Percentiles rank a stretch among this genome's conserved stretches.
Conservation (phyloP, 2,797 vertebrate genomes). For the Manis javanica region DNA sequence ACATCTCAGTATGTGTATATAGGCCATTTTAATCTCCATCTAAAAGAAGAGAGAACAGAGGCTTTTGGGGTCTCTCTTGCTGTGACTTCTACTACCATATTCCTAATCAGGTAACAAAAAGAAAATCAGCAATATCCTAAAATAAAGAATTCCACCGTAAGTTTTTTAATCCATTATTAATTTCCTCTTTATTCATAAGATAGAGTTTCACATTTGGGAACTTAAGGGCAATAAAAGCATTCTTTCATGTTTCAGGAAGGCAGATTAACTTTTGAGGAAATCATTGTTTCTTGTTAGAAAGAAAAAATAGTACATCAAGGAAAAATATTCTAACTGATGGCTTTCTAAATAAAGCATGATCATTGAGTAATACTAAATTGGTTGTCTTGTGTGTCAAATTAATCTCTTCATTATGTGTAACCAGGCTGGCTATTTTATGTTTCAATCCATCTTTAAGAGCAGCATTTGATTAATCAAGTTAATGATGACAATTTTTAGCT, state of each 20-base stretch:
- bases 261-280: constrained; percentile 87
- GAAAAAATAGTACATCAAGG: constrained; percentile 87
- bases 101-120: constrained; percentile 81
- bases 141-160: constrained; percentile 79
- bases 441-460: constrained; percentile 88
- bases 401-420: constrained; percentile 92
- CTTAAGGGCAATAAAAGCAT: constrained; percentile 75
- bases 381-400: constrained; percentile 89
- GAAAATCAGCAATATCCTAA: constrained; percentile 83
- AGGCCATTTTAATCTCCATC: constrained; percentile 51
- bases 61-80: not conserved
- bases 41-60: constrained; percentile 33
- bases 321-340: constrained; percentile 88
- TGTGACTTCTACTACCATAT: constrained; percentile 60
- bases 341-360: constrained; percentile 88
- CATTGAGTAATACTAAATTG: constrained; percentile 88
- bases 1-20: not conserved
- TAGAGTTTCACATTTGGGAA: constrained; percentile 77
- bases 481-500: constrained; percentile 89
- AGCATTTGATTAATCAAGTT: constrained; percentile 89
- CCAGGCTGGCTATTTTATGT: constrained; percentile 87
- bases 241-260: constrained; percentile 85
- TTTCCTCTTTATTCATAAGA: constrained; percentile 75
- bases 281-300: constrained; percentile 84
- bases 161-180: constrained; percentile 82